phyloP scores from a whole-genome alignment of 2,888 invertebrate species.

The Polydrusus cervinus region DNA sequence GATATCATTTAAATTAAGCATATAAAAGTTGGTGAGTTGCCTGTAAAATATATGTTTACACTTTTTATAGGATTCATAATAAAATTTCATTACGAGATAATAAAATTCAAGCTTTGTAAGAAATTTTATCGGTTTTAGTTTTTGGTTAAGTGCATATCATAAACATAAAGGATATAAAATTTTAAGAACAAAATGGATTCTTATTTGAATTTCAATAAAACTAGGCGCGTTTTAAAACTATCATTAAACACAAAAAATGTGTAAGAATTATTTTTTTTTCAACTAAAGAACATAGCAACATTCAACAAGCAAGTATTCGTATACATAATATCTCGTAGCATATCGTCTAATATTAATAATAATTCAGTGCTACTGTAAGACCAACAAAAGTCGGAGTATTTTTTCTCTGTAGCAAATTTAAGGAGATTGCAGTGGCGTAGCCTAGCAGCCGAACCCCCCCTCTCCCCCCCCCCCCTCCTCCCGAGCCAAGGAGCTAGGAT shows the following conservation, averaged over 20 bases:
- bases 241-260: not conserved
- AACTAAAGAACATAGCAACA: too few relatives aligned
- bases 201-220: not conserved
- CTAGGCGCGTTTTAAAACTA: not conserved
- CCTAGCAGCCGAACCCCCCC: too few relatives aligned
- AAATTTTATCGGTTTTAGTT: not conserved
- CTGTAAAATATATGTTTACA: not conserved
- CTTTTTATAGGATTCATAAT: not conserved
- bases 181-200: not conserved
- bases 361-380: too few relatives aligned
- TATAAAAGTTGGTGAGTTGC: not conserved
- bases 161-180: not conserved
- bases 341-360: too few relatives aligned
- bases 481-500: too few relatives aligned
- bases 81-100: conserved; percentile 10
- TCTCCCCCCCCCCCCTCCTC: too few relatives aligned
- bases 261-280: too few relatives aligned
- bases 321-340: too few relatives aligned
- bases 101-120: conserved; percentile 11
- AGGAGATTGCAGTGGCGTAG: too few relatives aligned
- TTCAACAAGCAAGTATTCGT: too few relatives aligned
- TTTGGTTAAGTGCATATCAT: not conserved
- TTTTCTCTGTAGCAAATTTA: too few relatives aligned
- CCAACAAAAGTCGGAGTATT: too few relatives aligned
- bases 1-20: not conserved